These are phyloP conservation scores for Candoia aspera DNA, from an alignment of 2,113 vertebrate genomes.

Conservation along the genomic window DNA sequence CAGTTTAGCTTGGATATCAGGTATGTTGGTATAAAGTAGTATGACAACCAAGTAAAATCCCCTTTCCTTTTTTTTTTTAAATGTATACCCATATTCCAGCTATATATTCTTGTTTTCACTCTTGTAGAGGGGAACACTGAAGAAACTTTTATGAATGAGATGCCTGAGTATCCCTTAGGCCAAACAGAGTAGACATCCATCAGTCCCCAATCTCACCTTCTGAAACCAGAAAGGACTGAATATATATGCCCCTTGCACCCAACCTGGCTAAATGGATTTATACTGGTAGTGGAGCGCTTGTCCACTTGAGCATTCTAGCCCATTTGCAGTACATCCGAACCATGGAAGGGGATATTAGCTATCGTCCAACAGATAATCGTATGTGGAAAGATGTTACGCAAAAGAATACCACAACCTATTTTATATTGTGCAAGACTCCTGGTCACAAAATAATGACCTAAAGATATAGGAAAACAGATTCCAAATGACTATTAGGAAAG, in stretches of 20 bases:
- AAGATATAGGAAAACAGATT: neutral
- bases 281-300: neutral
- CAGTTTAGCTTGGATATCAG: neutral
- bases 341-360: neutral
- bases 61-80: no score
- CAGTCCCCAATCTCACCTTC: neutral
- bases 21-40: neutral
- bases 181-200: neutral
- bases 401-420: neutral
- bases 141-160: neutral
- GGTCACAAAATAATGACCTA: neutral
- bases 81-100: neutral
- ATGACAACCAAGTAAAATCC: no score
- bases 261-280: neutral
- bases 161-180: neutral
- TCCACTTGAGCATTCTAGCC: neutral
- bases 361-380: neutral
- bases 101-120: neutral
- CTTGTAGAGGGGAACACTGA: neutral
- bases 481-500: neutral
- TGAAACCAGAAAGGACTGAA: neutral
- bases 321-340: neutral
- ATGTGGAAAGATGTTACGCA: neutral
- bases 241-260: neutral
- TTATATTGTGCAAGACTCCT: neutral